A percentile compares a stretch with the other conserved stretches of the same genome.
Evolutionary conservation across 2,113 vertebrate species (phyloP).

Genomic region (Mastomys coucha): DNA sequence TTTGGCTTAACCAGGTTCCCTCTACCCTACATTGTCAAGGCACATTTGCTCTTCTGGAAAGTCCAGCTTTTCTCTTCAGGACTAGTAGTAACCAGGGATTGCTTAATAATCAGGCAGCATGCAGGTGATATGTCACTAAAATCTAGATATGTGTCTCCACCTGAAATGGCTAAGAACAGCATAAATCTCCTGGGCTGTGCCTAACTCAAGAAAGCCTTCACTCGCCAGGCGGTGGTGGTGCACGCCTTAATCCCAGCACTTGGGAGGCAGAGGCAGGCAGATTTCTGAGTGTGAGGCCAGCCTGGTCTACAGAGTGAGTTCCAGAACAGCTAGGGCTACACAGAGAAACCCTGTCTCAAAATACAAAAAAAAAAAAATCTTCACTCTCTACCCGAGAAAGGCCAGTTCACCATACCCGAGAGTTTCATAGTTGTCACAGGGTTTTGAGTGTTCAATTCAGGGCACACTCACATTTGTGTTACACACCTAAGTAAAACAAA

Average conservation of each 20-base stretch:
- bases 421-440: neutral
- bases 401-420: neutral
- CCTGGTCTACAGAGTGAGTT: too few species aligned
- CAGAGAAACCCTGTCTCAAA: too few species aligned
- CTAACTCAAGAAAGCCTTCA: neutral
- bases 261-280: too few species aligned
- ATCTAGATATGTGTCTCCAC: neutral
- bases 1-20: neutral
- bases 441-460: neutral
- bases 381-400: constrained; percentile 2
- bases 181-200: neutral
- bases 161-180: neutral
- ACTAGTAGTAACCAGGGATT: neutral
- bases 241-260: too few species aligned
- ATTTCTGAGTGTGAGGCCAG: too few species aligned
- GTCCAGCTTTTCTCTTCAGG: neutral
- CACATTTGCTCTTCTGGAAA: neutral
- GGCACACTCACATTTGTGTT: neutral
- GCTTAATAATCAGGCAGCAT: neutral
- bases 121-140: neutral
- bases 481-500: neutral
- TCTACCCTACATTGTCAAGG: too few species aligned
- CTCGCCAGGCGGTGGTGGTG: too few species aligned
- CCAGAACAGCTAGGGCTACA: too few species aligned
- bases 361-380: too few species aligned